phyloP scores from a whole-genome alignment of 2,113 vertebrate genomes.

The Amphiprion ocellaris region DNA sequence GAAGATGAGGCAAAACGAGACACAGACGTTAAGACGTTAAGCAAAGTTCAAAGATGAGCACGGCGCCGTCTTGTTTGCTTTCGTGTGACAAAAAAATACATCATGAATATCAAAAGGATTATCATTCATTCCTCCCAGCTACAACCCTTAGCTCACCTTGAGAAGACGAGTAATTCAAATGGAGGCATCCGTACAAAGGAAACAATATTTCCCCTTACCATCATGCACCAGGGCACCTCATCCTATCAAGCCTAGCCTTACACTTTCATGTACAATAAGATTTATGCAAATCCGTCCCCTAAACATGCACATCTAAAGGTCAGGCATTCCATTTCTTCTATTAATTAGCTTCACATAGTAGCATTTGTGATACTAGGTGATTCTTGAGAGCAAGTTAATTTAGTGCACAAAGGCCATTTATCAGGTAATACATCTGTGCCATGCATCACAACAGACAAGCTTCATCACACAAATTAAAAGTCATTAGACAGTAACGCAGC shows the following conservation, averaged over 20 bases:
- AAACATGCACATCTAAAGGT: constrained; percentile 16
- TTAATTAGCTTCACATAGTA: background rate
- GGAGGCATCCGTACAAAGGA: constrained; percentile 3
- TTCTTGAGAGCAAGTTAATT: background rate
- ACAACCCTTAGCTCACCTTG: background rate
- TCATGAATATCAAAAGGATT: constrained; percentile 2
- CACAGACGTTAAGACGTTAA: background rate
- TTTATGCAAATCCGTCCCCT: background rate
- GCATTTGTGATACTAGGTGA: background rate
- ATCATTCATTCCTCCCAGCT: constrained; percentile 10
- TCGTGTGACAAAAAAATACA: constrained; percentile 19
- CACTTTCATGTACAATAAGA: background rate
- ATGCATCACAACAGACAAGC: background rate
- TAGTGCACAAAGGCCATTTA: background rate
- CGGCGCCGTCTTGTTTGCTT: constrained; percentile 5
- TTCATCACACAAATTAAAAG: background rate
- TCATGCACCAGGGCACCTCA: background rate
- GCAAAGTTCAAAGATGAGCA: constrained; percentile 7
- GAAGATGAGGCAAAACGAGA: constrained; percentile 6
- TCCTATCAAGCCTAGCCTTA: background rate
- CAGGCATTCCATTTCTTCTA: background rate
- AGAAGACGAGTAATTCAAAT: background rate
- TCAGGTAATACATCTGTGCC: background rate
- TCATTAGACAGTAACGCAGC: constrained; percentile 9
- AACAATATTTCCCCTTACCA: background rate